phyloP scores from a whole-genome alignment of 2,888 invertebrate genomes.

The Mamestra brassicae region DNA sequence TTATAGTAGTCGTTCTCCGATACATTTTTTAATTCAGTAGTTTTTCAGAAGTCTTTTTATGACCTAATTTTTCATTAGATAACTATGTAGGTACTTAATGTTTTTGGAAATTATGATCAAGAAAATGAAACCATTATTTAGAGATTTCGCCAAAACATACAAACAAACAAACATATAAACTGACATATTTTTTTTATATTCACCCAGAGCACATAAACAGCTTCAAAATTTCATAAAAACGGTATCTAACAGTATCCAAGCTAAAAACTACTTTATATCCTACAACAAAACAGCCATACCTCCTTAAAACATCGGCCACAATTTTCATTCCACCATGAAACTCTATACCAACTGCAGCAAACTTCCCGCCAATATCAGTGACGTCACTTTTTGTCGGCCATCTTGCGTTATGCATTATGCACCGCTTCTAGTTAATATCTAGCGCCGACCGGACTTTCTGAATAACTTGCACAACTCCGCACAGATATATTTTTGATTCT shows the following conservation, averaged over 20 bases:
- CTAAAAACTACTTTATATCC: not conserved
- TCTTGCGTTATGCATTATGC: conserved; percentile 77
- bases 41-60: too few species aligned
- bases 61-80: too few species aligned
- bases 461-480: conserved; percentile 62
- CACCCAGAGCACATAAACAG: too few species aligned
- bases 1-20: too few species aligned
- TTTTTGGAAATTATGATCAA: too few species aligned
- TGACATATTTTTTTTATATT: too few species aligned
- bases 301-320: conserved; percentile 31
- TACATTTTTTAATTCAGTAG: too few species aligned
- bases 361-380: conserved; percentile 59
- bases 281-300: not conserved
- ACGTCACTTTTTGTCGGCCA: conserved; percentile 70
- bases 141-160: too few species aligned
- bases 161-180: too few species aligned
- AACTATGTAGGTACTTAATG: too few species aligned
- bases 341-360: conserved; percentile 51
- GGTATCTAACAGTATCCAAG: not conserved
- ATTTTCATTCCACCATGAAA: conserved; percentile 35
- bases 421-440: conserved; percentile 72
- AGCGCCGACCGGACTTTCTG: conserved; percentile 59
- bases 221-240: not conserved
- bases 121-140: too few species aligned
- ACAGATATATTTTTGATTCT: conserved; percentile 57